A percentile compares a stretch with the other conserved stretches of the same genome.
phyloP scores from a whole-genome alignment of 1,140 invertebrate genomes.

The Saccostrea cuccullata region DNA sequence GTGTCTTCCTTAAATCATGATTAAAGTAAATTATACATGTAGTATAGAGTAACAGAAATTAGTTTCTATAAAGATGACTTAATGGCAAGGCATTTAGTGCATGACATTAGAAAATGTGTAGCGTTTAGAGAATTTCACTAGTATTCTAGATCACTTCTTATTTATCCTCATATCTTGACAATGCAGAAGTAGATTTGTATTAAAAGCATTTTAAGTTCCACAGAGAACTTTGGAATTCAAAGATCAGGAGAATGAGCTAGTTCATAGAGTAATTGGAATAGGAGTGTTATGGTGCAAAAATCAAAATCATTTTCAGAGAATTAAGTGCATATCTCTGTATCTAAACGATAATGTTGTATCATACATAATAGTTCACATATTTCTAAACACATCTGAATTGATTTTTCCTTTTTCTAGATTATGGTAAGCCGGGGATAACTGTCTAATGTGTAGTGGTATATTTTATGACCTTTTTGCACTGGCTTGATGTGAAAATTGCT shows the following conservation, averaged over 20 bases:
- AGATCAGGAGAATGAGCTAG: neutral
- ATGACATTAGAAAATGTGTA: constrained; percentile 21
- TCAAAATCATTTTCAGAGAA: neutral
- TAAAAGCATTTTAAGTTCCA: constrained; percentile 20
- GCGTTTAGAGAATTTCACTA: constrained; percentile 23
- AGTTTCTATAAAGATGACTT: neutral
- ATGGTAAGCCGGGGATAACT: constrained; percentile 17
- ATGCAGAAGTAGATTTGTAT: neutral
- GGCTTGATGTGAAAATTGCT: constrained; percentile 11
- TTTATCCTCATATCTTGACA: neutral
- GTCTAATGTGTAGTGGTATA: constrained; percentile 29
- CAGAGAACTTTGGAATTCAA: neutral
- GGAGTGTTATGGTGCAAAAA: neutral
- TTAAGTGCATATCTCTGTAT: neutral
- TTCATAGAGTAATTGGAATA: neutral
- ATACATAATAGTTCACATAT: neutral
- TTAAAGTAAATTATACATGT: neutral
- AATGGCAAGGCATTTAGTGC: constrained; percentile 12
- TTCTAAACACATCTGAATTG: neutral
- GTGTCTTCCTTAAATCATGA: neutral
- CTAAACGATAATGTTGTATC: neutral
- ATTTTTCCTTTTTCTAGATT: constrained; percentile 35
- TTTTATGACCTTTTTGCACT: constrained; percentile 34
- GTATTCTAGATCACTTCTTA: neutral
- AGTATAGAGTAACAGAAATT: neutral